Conservation (phyloP, 2,888 invertebrate species). For the Dioctria rufipes region DNA sequence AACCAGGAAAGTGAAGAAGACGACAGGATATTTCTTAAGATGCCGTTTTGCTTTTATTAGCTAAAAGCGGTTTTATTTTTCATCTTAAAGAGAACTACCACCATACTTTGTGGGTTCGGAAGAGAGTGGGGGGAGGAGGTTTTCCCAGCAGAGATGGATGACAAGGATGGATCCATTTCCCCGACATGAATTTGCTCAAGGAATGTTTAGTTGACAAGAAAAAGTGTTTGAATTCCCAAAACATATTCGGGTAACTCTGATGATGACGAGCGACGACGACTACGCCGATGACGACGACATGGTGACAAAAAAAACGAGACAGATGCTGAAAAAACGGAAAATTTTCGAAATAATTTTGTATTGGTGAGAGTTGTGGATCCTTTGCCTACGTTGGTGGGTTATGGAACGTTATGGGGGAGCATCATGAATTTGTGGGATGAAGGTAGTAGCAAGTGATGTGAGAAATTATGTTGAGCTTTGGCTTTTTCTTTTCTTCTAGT, state of each 20-base stretch:
- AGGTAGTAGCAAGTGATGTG: slow-evolving; percentile 3
- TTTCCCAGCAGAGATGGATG: slow-evolving; percentile 7
- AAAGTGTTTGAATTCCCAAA: slow-evolving; percentile 37
- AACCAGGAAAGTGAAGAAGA: slow-evolving; percentile 19
- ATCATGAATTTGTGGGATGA: no score
- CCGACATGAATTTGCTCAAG: slow-evolving; percentile 31
- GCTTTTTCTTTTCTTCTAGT: slow-evolving; percentile 38
- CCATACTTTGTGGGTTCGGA: no score
- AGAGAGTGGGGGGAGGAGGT: slow-evolving; percentile 20
- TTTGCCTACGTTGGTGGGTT: no score
- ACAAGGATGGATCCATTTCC: slow-evolving; percentile 38
- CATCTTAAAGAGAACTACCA: slow-evolving; percentile 12
- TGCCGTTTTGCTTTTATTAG: slow-evolving; percentile 36
- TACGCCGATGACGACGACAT: no score
- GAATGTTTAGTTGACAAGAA: slow-evolving; percentile 16
- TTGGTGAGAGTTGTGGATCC: slow-evolving; percentile 47
- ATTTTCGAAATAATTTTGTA: slow-evolving; percentile 47
- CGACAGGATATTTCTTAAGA: slow-evolving; percentile 29
- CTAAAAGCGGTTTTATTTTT: slow-evolving; percentile 43
- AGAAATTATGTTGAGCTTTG: slow-evolving; percentile 44
- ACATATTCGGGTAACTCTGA: slow-evolving; percentile 17
- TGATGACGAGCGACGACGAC: no score
- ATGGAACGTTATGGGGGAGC: background rate
- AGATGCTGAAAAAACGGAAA: slow-evolving; percentile 43
- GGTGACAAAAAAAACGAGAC: slow-evolving; percentile 52